A percentile compares a stretch with the other conserved stretches of the same genome.
phyloP scores from a whole-genome alignment of 2,888 invertebrate genomes.

The Thymelicus acteon region DNA sequence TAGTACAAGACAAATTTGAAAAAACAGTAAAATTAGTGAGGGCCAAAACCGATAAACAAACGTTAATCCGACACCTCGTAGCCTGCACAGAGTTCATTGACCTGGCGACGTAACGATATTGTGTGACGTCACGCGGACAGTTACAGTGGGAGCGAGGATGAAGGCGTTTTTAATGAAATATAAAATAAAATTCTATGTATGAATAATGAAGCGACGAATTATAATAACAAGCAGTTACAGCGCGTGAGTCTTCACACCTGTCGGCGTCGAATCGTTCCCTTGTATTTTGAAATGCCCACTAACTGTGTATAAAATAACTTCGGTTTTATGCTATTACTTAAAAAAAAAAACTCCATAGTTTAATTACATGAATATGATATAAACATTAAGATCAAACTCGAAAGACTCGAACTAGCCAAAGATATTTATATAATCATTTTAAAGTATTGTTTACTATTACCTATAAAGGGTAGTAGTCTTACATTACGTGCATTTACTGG shows the following conservation, averaged over 20 bases:
- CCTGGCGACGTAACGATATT: background rate
- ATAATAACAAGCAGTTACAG: conserved; percentile 5
- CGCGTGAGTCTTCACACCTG: conserved; percentile 8
- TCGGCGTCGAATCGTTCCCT: background rate
- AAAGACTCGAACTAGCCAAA: no score
- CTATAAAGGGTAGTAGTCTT: no score
- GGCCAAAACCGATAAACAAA: background rate
- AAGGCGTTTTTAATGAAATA: background rate
- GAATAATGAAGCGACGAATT: conserved; percentile 6
- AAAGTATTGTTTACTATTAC: no score
- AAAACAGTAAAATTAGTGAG: conserved; percentile 3
- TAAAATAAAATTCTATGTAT: conserved; percentile 3
- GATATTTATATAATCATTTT: no score
- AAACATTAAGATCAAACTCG: no score
- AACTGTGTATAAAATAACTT: background rate
- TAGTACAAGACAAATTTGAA: conserved; percentile 13
- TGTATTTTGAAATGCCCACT: no score
- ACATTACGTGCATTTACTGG: no score
- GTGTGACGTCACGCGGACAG: background rate
- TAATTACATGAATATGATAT: no score
- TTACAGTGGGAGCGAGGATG: background rate
- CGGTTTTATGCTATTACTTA: background rate
- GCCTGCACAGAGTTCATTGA: no score
- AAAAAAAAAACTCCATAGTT: no score
- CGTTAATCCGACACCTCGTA: background rate